Percentiles rank a stretch among this genome's conserved stretches.
Conservation (phyloP, 1,140 invertebrate genomes). For the Pseudomyrmex gracilis region DNA sequence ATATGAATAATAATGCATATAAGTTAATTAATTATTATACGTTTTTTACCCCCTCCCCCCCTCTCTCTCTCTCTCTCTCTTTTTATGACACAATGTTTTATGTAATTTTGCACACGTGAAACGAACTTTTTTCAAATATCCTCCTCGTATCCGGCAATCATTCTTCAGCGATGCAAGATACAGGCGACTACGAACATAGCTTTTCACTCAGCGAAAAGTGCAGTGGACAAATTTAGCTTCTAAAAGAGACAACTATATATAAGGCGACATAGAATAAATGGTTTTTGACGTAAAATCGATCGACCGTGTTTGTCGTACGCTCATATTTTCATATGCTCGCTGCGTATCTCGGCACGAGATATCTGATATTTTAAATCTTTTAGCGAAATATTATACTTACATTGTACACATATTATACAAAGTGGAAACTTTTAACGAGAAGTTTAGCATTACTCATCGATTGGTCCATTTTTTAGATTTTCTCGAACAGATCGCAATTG, state of each 20-base stretch:
- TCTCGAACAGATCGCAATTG: slow-evolving; percentile 9
- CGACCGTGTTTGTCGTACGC: slow-evolving; percentile 17
- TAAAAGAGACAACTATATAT: slow-evolving; percentile 23
- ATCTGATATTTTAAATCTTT: neutral
- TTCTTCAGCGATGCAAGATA: slow-evolving; percentile 52
- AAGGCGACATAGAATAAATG: slow-evolving; percentile 19
- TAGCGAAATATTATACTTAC: neutral
- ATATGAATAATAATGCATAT: neutral
- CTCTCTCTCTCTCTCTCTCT: neutral
- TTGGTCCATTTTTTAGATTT: neutral
- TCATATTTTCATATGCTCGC: slow-evolving; percentile 25
- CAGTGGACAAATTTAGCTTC: slow-evolving; percentile 43
- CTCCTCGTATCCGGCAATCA: slow-evolving; percentile 31
- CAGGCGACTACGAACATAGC: slow-evolving; percentile 41
- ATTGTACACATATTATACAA: no score
- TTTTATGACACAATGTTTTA: neutral
- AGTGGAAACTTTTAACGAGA: no score
- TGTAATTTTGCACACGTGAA: neutral
- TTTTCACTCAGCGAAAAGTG: slow-evolving; percentile 47
- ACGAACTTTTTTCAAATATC: neutral
- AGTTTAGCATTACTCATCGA: no score
- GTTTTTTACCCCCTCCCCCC: neutral
- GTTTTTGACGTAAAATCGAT: slow-evolving; percentile 48
- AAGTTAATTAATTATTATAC: neutral
- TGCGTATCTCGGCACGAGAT: neutral